A percentile compares a stretch with the other conserved stretches of the same genome.
These are phyloP conservation scores for Lepetodrilus schrolli DNA, from an alignment of 2,888 invertebrate species.

Conservation along the genomic window DNA sequence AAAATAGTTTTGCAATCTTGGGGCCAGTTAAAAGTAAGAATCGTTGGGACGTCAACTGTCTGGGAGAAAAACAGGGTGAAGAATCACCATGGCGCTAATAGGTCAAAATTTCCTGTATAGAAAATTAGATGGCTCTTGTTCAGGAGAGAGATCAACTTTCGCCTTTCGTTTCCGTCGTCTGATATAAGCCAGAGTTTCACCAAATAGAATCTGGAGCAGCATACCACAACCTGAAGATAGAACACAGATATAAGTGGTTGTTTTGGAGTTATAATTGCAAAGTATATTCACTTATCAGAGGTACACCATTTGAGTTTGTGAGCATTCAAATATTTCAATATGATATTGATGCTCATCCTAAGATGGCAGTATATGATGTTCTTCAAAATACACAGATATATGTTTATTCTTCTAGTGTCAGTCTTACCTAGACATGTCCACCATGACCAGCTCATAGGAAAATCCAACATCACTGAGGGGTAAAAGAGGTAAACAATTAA, in stretches of 20 bases:
- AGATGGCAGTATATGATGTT: not conserved
- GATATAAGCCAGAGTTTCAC: conserved; percentile 22
- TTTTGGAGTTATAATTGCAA: not conserved
- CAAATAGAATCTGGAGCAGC: not conserved
- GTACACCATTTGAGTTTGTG: not conserved
- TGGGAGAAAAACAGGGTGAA: too few relatives aligned
- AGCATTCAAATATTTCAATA: not conserved
- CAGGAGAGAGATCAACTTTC: not conserved
- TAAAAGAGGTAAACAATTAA: too few relatives aligned
- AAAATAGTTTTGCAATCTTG: too few relatives aligned
- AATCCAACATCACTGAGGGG: conserved; percentile 55
- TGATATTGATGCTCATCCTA: not conserved
- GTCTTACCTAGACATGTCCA: conserved; percentile 55
- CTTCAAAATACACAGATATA: not conserved
- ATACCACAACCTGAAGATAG: conserved; percentile 38
- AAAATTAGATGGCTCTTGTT: not conserved
- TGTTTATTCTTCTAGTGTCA: not conserved
- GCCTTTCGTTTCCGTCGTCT: not conserved
- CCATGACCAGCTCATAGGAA: conserved; percentile 55
- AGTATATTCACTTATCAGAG: not conserved
- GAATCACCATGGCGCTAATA: too few relatives aligned
- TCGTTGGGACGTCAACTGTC: too few relatives aligned
- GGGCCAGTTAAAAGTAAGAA: too few relatives aligned
- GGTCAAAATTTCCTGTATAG: conserved; percentile 6
- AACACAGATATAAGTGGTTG: not conserved